Evolutionary conservation across 2,113 vertebrate genomes (phyloP), one percentile per base, ranked within the genome.

Genomic region (Brachirus orientalis): DNA sequence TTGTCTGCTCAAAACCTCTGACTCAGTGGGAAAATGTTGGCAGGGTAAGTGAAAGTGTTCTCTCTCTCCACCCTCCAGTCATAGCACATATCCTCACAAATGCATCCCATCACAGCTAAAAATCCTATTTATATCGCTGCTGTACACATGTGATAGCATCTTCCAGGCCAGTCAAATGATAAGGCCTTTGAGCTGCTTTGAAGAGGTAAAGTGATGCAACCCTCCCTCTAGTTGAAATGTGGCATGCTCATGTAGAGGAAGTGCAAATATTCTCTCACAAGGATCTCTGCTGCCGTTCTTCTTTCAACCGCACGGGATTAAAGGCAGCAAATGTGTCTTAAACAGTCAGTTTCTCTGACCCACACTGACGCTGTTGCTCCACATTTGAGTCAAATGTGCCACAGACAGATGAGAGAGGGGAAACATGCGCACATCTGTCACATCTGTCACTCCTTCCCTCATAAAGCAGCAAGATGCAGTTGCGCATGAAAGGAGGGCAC

Each of bases 181-280:
- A 63, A 63, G 54, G 78, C 60, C 83, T 85, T 79, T 79, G 85
- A 89, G 86, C 83, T 80, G 79, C 72, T 83, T 76, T 75, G 65
- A 80, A 45, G 62, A 86, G 69, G 64, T 78, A 68, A 84, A 84
- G 72, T 86, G 86, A 91, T 87, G 89, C 83, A 91, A 89, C 76
- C 58, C 18, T 80, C 64, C 52, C 28, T 88, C 70, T 73, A 19
- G 66, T 79, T 74, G 75, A 86, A 84, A 86, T 77, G 63, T 72
- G 69, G 64, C 65, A 69, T 62, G 75, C n/a, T 67, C 79, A 57
- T 59, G 68, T 48, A 73, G 60, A 73, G 84, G 75, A n/a, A n/a
- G n/a, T n/a, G n/a, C n/a, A n/a, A n/a, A n/a, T n/a, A n/a, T n/a
- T n/a, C n/a, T n/a, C n/a, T n/a, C n/a, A n/a, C n/a, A n/a, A 52